Base-by-base conservation (phyloP, 2,888 invertebrate species). In the Copidosoma aretas region DNA sequence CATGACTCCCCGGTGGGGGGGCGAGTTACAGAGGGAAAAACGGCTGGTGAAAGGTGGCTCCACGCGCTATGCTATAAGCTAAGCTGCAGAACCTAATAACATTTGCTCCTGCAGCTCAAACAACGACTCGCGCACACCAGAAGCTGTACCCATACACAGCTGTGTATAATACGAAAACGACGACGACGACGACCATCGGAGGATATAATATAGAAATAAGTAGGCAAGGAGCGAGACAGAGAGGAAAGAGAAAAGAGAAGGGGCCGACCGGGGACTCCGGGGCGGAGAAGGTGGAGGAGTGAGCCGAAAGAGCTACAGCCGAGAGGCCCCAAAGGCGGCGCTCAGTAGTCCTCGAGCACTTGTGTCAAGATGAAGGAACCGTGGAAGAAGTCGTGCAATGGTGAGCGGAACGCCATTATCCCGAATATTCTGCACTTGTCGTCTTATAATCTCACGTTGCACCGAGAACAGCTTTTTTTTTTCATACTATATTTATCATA, bases 371-470 rank as follows among this genome's bases (percentile, higher is more conserved):
- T 72, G 72, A 72, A 72, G 72, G 72, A 72, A 68, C 72, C 72
- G 32, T 72, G 72, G 72, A 72, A 72, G 70, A 72, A 72, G 60
- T 58, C 70, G 64, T 72, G 72, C 70, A 72, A 72, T 58, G 72
- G 72, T 72, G 68, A 72, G 72, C 64, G n/a, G n/a, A 63, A 10
- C 17, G 5, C 46, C 19, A 32, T 58, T 24, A 46, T 17, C 41
- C 41, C 41, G 8, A 8, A 10, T 14, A 41, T 21, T 53, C 21
- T 53, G 10, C 10, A 53, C 10, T 4, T 53, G 3, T 10, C 21
- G 12, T 53, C 53, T 53, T 53, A n/a, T n/a, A n/a, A n/a, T n/a
- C n/a, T n/a, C 32, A 32, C 3, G 32, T 32, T 32, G 8, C 32
- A 32, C n/a, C n/a, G n/a, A 32, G 32, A 32, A 32, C 32, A 8